Percentiles rank a stretch among this genome's conserved stretches.
phyloP scores from a whole-genome alignment of 2,113 vertebrate genomes.

The Bettongia penicillata region DNA sequence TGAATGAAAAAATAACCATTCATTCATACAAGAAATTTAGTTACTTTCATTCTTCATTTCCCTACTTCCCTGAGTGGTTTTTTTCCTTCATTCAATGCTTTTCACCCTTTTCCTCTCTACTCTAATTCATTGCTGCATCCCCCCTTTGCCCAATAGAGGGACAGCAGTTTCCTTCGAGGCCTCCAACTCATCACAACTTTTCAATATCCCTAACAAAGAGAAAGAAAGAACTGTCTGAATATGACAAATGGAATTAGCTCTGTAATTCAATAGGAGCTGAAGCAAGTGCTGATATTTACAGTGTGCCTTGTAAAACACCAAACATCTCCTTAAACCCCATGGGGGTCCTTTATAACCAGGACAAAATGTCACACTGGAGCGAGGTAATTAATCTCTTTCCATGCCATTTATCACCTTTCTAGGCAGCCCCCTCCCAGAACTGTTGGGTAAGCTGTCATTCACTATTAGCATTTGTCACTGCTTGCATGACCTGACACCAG shows the following conservation, averaged over 20 bases:
- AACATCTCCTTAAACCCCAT: conserved; percentile 77
- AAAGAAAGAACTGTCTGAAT: conserved; percentile 79
- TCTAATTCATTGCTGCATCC: conserved; percentile 14
- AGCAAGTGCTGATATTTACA: conserved; percentile 81
- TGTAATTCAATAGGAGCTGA: conserved; percentile 73
- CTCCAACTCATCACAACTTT: conserved; percentile 72
- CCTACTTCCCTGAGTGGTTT: conserved; percentile 34
- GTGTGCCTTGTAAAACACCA: conserved; percentile 75
- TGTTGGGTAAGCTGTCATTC: conserved; percentile 41
- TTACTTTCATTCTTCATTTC: conserved; percentile 60
- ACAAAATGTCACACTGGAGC: conserved; percentile 76
- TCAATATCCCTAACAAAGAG: conserved; percentile 63
- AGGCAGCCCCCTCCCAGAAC: conserved; percentile 50
- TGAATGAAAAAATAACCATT: not conserved
- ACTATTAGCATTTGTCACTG: conserved; percentile 61
- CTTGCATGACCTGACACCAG: not conserved
- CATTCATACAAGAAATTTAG: not conserved
- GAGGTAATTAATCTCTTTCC: conserved; percentile 83
- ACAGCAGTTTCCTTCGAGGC: conserved; percentile 64
- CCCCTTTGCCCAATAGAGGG: conserved; percentile 19
- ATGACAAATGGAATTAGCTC: conserved; percentile 84
- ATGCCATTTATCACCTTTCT: conserved; percentile 78
- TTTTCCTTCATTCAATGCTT: not conserved
- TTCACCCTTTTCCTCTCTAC: not conserved
- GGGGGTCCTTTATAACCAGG: conserved; percentile 64